Base-by-base conservation (phyloP, 2,113 vertebrate species). In the Emydocephalus ijimae region DNA sequence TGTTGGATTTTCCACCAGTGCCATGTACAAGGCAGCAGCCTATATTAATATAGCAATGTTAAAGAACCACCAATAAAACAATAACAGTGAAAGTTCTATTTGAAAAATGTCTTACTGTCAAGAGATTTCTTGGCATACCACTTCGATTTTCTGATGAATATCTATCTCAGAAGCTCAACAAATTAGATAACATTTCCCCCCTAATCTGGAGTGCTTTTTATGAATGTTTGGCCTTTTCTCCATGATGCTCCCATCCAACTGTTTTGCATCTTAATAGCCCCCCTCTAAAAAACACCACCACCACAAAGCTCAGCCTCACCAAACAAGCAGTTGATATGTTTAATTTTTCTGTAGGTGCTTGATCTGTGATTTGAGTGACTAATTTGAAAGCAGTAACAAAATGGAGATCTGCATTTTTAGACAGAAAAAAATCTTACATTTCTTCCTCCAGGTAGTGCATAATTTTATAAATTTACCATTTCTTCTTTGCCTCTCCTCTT, bases 101-200 rank as follows among this genome's bases (percentile, higher is more conserved):
- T 88, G 48, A 91, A 43, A 95, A 94, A 45, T 87, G 48, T 90
- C 93, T 45, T 94, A 15, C 69, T 92, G 3, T 85, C 81, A 92
- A 92, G 50, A 93, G n/a, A 94, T 91, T 92, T 91, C 90, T 64
- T 91, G 87, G 57, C 45, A 81, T 5, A n/a, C 1, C 39, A 7
- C 89, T 95, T 93, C 24, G 87, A 21, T 34, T 90, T 93, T 54
- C 87, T 91, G 95, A 52, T 91, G 94, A 96, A 92, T 91, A 5
- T 1, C 0, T 0, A 0, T 85, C n/a, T 94, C 11, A 57, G 54
- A 96, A 94, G 89, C 85, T 52, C 92, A 93, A 92, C 20, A 90
- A 88, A 93, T 87, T 57, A 93, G 52, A 43, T 50, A 91, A 93
- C 91, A 14, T 74, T 89, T 92, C 64, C 94, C 74, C 56, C 74